Evolutionary conservation across 2,113 vertebrate species (phyloP).

Genomic region (Pterocles gutturalis): DNA sequence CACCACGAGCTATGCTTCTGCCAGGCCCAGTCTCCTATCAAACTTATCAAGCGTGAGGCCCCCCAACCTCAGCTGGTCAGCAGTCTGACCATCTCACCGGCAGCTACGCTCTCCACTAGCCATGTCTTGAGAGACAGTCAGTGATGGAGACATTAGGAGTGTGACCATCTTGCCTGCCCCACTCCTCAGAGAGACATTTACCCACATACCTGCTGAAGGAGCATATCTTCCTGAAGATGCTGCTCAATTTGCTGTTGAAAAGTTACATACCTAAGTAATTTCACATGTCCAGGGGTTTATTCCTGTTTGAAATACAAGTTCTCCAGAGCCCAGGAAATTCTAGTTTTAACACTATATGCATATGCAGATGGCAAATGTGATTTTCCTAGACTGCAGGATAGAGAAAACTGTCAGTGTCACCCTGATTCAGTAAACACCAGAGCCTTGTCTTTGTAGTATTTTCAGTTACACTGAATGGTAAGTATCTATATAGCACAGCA

Average conservation of each 20-base stretch:
- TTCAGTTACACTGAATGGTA: background rate
- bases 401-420: background rate
- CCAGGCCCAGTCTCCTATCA: background rate
- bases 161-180: background rate
- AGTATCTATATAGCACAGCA: background rate
- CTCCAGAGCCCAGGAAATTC: background rate
- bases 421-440: background rate
- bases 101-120: fast-evolving
- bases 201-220: background rate
- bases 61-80: background rate
- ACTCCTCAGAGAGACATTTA: background rate
- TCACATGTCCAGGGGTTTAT: background rate
- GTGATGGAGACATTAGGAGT: background rate
- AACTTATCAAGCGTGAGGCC: background rate
- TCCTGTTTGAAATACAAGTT: background rate
- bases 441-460: background rate
- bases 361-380: background rate
- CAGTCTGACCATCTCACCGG: fast-evolving
- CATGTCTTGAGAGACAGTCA: fast-evolving
- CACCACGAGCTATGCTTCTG: background rate
- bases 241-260: background rate
- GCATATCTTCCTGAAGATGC: background rate
- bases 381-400: background rate
- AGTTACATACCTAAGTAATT: fast-evolving
- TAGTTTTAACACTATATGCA: background rate